Percentiles rank a stretch among this genome's conserved stretches.
Conservation (phyloP, 2,797 vertebrate species). For the Enteromius trimaculatus region DNA sequence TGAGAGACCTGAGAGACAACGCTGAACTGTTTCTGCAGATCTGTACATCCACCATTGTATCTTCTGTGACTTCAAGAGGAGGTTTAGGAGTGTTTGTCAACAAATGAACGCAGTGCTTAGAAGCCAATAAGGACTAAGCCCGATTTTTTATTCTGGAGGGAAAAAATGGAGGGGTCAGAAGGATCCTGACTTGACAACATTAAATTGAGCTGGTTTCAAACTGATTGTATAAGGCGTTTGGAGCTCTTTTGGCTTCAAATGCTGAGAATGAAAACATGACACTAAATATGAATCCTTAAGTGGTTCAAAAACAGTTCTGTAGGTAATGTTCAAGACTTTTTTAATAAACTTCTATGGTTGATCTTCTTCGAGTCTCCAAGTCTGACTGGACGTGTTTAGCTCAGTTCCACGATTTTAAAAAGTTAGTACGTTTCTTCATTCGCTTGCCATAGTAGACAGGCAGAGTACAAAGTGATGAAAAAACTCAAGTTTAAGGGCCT, state of each 20-base stretch:
- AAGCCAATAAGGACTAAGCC: background rate
- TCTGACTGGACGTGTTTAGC: background rate
- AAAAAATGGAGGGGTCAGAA: background rate
- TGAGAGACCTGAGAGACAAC: conserved; percentile 76
- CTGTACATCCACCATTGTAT: background rate
- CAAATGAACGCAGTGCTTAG: background rate
- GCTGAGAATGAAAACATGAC: conserved; percentile 32
- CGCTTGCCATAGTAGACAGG: conserved; percentile 5
- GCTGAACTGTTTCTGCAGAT: conserved; percentile 62
- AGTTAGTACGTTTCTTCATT: background rate
- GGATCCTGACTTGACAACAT: conserved; percentile 11
- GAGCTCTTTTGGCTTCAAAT: conserved; percentile 52
- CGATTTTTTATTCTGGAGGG: conserved; percentile 4
- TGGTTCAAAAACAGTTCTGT: conserved; percentile 6
- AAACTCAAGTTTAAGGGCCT: background rate
- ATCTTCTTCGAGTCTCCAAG: background rate
- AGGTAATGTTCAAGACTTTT: background rate
- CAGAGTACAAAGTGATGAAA: conserved; percentile 5
- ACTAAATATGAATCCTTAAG: conserved; percentile 17
- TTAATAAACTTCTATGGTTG: background rate
- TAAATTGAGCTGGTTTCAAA: conserved; percentile 31
- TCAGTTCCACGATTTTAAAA: background rate
- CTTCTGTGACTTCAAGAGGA: background rate
- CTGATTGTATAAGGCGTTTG: conserved; percentile 37
- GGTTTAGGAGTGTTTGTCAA: conserved; percentile 1